Percentiles rank a stretch among this genome's conserved stretches.
phyloP scores from a whole-genome alignment of 2,113 vertebrate species.

The Sinocyclocheilus maitianheensis region DNA sequence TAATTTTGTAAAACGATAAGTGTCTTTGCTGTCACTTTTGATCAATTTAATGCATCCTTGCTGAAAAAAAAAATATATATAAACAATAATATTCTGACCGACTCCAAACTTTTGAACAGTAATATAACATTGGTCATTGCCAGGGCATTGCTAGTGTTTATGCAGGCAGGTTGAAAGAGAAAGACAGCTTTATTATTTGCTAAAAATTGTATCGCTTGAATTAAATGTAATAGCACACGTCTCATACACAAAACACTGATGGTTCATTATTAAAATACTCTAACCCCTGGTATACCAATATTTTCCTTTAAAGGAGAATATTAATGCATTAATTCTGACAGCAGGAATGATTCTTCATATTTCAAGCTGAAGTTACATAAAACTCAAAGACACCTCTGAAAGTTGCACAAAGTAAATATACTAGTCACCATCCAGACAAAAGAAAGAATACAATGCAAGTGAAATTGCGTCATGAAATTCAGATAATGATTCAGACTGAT shows the following conservation, averaged over 20 bases:
- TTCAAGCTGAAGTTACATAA: background rate
- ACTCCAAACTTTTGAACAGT: background rate
- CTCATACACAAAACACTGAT: background rate
- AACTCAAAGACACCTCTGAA: constrained; percentile 17
- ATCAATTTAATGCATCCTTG: too few species aligned
- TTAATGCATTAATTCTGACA: background rate
- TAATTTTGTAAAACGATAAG: too few species aligned
- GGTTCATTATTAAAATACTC: background rate
- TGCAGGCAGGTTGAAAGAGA: background rate
- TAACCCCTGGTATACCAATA: background rate
- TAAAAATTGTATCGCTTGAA: background rate
- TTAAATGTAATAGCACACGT: background rate
- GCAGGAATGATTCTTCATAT: background rate
- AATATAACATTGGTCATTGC: background rate
- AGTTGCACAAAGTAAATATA: background rate
- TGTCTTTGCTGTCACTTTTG: too few species aligned
- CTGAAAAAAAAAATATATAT: too few species aligned
- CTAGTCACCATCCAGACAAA: background rate
- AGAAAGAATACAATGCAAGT: background rate
- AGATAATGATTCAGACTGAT: background rate
- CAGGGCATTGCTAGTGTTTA: background rate
- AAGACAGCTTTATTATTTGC: background rate
- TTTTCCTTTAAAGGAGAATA: background rate
- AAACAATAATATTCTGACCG: too few species aligned
- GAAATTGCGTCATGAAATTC: background rate